Percentiles rank a stretch among this genome's conserved stretches.
Conservation (phyloP, 2,888 invertebrate species). For the Andrena camellia region DNA sequence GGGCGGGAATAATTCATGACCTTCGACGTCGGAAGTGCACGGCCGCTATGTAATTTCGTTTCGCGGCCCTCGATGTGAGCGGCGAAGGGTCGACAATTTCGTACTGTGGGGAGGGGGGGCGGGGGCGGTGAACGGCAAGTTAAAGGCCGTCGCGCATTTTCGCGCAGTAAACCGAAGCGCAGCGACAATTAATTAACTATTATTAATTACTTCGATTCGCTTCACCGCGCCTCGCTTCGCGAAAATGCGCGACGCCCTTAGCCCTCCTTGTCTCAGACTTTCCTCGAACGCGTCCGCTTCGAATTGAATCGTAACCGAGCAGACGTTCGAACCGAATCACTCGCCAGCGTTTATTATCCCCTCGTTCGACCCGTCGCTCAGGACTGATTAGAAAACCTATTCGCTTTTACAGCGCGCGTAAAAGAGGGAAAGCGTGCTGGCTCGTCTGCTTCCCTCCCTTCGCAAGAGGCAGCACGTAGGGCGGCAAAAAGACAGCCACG, state of each 20-base stretch:
- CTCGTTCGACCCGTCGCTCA: not conserved
- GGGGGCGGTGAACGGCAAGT: not conserved
- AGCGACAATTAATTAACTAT: no score
- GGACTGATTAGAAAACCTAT: constrained; percentile 14
- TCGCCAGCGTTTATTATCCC: not conserved
- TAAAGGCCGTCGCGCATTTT: no score
- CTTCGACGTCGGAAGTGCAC: constrained; percentile 33
- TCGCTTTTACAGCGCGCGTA: not conserved
- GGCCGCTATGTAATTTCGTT: constrained; percentile 17
- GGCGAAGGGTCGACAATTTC: not conserved
- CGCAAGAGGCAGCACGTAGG: constrained; percentile 15
- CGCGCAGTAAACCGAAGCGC: no score
- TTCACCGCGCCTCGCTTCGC: no score
- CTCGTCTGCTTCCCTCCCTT: not conserved
- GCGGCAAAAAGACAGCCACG: constrained; percentile 17
- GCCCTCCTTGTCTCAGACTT: no score
- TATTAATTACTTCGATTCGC: no score
- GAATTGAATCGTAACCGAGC: constrained; percentile 1
- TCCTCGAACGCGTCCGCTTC: not conserved
- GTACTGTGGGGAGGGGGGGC: no score
- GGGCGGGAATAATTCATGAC: constrained; percentile 36
- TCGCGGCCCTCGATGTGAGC: not conserved
- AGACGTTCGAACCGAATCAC: constrained; percentile 18
- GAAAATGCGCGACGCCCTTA: no score
- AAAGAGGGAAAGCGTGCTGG: not conserved